Conservation (phyloP, 2,888 invertebrate species). For the Neoaliturus tenellus region DNA sequence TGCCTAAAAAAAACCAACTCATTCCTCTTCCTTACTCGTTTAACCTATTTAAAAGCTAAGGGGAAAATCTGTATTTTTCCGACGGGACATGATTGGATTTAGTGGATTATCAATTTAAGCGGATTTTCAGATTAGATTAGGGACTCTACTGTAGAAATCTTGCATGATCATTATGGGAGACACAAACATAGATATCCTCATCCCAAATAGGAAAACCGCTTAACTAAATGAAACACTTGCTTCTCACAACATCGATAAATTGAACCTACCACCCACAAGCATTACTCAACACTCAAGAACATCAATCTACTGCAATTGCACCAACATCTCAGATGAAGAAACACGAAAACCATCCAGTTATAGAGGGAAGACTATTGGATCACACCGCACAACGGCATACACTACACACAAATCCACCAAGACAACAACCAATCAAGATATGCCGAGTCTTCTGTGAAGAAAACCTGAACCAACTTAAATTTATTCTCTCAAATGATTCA, state of each 20-base stretch:
- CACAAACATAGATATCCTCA: conserved; percentile 5
- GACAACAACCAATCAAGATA: too few species aligned
- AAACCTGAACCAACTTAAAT: conserved; percentile 7
- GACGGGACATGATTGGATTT: too few species aligned
- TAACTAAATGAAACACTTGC: neutral
- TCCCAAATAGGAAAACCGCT: conserved; percentile 5
- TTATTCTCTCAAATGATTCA: neutral
- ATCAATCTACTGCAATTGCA: neutral
- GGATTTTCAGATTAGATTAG: too few species aligned
- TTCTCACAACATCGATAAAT: neutral
- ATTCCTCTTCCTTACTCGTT: too few species aligned
- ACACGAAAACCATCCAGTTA: neutral
- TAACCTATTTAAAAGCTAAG: too few species aligned
- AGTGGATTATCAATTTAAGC: too few species aligned
- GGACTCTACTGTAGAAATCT: too few species aligned
- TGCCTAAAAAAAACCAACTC: too few species aligned
- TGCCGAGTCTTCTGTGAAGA: neutral
- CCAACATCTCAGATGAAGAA: neutral
- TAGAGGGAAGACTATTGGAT: conserved; percentile 11
- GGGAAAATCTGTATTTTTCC: too few species aligned
- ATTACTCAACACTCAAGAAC: neutral
- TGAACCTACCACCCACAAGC: neutral
- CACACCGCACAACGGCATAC: conserved; percentile 1
- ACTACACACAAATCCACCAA: neutral
- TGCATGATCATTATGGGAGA: conserved; percentile 17